Evolutionary conservation across 2,797 vertebrate species (phyloP).

Genomic region (Tragelaphus eurycerus): DNA sequence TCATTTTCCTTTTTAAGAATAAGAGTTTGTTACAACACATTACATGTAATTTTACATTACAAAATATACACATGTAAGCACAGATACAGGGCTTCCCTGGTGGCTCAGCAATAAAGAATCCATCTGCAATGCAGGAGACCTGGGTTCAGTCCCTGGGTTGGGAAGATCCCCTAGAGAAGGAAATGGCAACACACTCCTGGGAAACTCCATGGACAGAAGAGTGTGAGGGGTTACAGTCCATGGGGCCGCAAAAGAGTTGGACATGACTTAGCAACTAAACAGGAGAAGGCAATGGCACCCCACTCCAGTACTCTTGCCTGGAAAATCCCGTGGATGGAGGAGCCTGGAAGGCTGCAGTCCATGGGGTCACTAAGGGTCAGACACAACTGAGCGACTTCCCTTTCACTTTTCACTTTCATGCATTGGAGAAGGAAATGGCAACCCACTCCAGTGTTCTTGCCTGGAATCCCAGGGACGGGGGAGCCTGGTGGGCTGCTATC

Average conservation of each 20-base stretch:
- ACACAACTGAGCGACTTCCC: no score
- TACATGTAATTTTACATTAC: background rate
- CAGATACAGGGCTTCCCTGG: background rate
- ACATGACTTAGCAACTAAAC: background rate
- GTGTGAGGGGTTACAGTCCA: background rate
- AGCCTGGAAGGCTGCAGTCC: no score
- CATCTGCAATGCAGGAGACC: background rate
- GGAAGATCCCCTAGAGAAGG: background rate
- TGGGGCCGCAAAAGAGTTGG: background rate
- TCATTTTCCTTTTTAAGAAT: background rate
- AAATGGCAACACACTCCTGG: background rate
- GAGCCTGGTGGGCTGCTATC: no score
- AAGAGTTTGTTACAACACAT: background rate
- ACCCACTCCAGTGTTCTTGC: no score
- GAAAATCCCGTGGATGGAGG: no score
- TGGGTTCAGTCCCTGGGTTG: background rate
- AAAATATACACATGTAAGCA: background rate
- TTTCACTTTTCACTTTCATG: no score
- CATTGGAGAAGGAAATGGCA: no score
- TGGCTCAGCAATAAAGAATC: background rate
- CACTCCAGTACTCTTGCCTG: no score
- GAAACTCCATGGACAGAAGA: background rate
- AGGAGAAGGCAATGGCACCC: no score
- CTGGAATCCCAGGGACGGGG: no score
- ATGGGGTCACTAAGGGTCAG: no score